Evolutionary conservation across 1,140 invertebrate species (phyloP), one percentile per base, ranked within the genome.

Genomic region (Cotesia chilonis): DNA sequence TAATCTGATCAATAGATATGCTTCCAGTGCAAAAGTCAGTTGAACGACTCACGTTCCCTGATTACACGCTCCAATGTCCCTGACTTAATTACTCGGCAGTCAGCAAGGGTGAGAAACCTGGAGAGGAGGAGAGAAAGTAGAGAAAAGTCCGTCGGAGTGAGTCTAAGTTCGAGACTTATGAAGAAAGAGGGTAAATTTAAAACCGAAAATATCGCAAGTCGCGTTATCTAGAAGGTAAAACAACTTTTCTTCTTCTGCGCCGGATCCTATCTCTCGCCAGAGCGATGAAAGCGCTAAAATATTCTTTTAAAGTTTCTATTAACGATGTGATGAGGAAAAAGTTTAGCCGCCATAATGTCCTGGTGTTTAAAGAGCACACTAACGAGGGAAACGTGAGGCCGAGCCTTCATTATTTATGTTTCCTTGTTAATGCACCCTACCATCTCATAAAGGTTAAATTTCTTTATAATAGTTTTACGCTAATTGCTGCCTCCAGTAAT

Each of bases 231-330:
- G 41, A 47, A 38, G 63, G 36, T 65, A 52, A 65, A 65, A 65
- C 63, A 17, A 38, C n/a, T 65, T 65, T 38, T 65, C 41, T 10
- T 47, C 41, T 47, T 47, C 1, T 47, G 10, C 41, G 41, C 41
- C 41, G 6, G 41, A 7, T 47, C 7, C 41, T 10, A 47, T 65
- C 41, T 65, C 63, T 65, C n/a, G n/a, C 4, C 6, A 38, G 7
- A 65, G 37, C 14, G 12, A 20, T 37, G 35, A 35, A 65, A 36
- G 63, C 35, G 37, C 63, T 65, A 17, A 65, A 65, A 65, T 65
- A 65, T 65, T 65, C 63, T 51, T 47, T 65, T 10, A 20, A 65
- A 65, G 63, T 65, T 65, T 65, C 63, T 65, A 65, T 65, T 65
- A 65, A 65, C 63, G 63, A 51, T 37, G 36, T 37, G 63, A 47